Conservation (phyloP, 2,888 invertebrate genomes). For the Eilema sororculum region DNA sequence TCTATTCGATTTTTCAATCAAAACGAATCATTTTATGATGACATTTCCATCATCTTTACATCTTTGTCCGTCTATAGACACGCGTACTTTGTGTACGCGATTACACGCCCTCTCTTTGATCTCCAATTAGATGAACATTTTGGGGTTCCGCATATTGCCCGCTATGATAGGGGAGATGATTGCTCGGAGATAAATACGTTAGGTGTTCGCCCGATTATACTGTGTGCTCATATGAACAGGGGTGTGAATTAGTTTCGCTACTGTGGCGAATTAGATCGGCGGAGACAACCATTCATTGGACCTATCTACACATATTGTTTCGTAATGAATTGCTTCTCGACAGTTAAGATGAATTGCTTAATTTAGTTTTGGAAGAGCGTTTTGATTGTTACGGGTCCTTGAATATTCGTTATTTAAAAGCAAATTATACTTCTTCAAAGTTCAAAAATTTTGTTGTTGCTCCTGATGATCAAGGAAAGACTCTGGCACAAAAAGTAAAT, state of each 20-base stretch:
- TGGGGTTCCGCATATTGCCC: slow-evolving; percentile 77
- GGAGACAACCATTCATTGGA: slow-evolving; percentile 15
- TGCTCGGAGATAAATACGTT: slow-evolving; percentile 72
- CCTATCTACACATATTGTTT: background rate
- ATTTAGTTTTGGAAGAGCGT: background rate
- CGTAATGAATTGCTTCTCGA: background rate
- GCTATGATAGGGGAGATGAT: slow-evolving; percentile 66
- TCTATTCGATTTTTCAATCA: too few species aligned
- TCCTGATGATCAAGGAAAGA: too few species aligned
- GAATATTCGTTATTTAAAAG: too few species aligned
- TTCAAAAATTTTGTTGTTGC: too few species aligned
- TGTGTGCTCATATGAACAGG: slow-evolving; percentile 31
- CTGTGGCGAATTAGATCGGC: slow-evolving; percentile 44
- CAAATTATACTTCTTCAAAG: too few species aligned
- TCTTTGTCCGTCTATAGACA: slow-evolving; percentile 56
- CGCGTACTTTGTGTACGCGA: slow-evolving; percentile 74
- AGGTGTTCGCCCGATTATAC: slow-evolving; percentile 56
- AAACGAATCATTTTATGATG: slow-evolving; percentile 12
- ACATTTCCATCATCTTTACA: slow-evolving; percentile 59
- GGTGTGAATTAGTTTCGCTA: slow-evolving; percentile 49
- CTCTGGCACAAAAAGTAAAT: too few species aligned
- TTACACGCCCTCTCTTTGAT: slow-evolving; percentile 85
- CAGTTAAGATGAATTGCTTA: background rate
- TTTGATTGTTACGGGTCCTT: too few species aligned
- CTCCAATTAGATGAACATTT: slow-evolving; percentile 87